Evolutionary conservation across 2,113 vertebrate species (phyloP).

Genomic region (Scortum barcoo): DNA sequence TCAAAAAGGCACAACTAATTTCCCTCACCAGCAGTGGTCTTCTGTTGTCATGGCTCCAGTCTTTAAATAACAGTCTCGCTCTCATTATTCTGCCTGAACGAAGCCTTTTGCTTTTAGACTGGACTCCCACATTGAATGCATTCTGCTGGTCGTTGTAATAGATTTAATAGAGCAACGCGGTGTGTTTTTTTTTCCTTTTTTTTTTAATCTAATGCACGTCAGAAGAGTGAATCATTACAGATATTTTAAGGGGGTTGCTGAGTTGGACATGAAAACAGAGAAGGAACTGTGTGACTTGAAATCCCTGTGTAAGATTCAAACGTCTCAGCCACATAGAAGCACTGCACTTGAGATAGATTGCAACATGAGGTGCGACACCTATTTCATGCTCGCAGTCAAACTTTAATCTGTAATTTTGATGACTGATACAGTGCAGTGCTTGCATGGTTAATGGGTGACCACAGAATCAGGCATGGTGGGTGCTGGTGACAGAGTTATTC

Average conservation of each 20-base stretch:
- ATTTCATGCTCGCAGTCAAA: background rate
- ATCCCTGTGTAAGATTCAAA: slow-evolving; percentile 33
- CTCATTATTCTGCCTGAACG: slow-evolving; percentile 73
- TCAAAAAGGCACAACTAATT: slow-evolving; percentile 43
- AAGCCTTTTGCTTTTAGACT: slow-evolving; percentile 59
- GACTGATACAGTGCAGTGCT: background rate
- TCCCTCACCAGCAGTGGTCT: slow-evolving; percentile 60
- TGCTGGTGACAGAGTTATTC: background rate
- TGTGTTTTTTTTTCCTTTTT: background rate
- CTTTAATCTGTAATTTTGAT: background rate
- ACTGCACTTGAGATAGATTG: slow-evolving; percentile 9
- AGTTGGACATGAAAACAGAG: slow-evolving; percentile 16
- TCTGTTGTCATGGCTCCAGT: slow-evolving; percentile 81
- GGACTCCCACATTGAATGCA: slow-evolving; percentile 61
- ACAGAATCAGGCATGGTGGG: background rate
- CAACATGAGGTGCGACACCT: background rate
- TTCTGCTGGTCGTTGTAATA: slow-evolving; percentile 42
- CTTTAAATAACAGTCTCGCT: slow-evolving; percentile 77
- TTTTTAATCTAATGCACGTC: slow-evolving; percentile 3
- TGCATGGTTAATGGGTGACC: background rate
- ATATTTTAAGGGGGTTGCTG: slow-evolving; percentile 43
- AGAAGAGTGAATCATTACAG: slow-evolving; percentile 38
- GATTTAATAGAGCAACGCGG: slow-evolving; percentile 39
- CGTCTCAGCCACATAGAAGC: slow-evolving; percentile 4
- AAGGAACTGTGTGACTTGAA: slow-evolving; percentile 10